Base-by-base conservation (phyloP, 1,140 invertebrate genomes). In the Lordiphosa collinella region DNA sequence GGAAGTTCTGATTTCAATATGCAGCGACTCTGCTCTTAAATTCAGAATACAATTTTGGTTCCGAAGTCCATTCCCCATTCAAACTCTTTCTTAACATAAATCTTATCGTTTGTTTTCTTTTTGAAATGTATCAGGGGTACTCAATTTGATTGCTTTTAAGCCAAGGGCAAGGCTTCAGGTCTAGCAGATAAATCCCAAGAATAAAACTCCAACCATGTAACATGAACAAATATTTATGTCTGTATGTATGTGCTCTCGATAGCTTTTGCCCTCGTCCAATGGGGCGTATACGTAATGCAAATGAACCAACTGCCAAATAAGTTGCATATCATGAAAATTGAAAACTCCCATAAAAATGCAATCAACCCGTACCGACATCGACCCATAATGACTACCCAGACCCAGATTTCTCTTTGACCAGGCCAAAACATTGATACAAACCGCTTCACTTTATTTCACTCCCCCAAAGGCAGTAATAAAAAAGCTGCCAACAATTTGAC, bases 401-500 rank as follows among this genome's bases (percentile, higher is more conserved):
- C 14, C 18, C 40, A 25, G 25, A 44, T 11, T 29, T 13, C 41
- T 44, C 41, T 44, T 13, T 44, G 41, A 29, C 41, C 41, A 44
- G 22, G 12, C 37, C 13, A 14, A 38, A 9, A 38, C 37, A 38
- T 16, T 38, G 37, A 16, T 38, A 12, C 41, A 44, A 12, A 1
- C 41, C 41, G n/a, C 34, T 12, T 31, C 46, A 48, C n/a, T 11
- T 35, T 18, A 6, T 25, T 25, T 29, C 44, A 34, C 12, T 10
- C 29, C 11, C 13, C 44, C 44, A 44, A 12, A 43, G 40, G 12
- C n/a, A 6, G 40, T 43, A 29, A n/a, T 11, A 11, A 25, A 43
- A 29, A 52, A 67, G 72, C 57, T 76, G 71, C 61, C 76, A 76
- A 71, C 76, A 82, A 80, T 80, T 80, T 80, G 70, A 79, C 70